A percentile compares a stretch with the other conserved stretches of the same genome.
phyloP scores from a whole-genome alignment of 1,140 invertebrate genomes.

The Akabosia matsudoensis region DNA sequence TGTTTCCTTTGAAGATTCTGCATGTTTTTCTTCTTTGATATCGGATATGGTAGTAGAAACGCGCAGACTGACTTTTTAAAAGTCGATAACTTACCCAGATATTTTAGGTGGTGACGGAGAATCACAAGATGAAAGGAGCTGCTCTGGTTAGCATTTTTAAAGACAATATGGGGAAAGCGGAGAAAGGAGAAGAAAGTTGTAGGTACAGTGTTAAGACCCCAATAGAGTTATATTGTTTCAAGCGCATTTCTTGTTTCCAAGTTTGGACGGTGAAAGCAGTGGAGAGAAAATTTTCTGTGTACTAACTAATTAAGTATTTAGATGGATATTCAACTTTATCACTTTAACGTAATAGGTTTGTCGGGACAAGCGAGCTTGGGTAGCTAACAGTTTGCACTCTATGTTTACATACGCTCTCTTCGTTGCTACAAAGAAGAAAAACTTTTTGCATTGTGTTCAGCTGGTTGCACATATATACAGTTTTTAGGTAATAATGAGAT shows the following conservation, averaged over 20 bases:
- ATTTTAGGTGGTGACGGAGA: neutral
- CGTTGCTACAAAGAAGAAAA: neutral
- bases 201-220: too few relatives aligned
- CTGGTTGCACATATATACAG: neutral
- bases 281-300: neutral
- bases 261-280: neutral
- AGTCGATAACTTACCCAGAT: neutral
- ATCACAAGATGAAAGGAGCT: too few relatives aligned
- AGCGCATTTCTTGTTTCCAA: neutral
- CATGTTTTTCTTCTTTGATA: neutral
- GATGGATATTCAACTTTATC: conserved; percentile 9
- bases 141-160: too few relatives aligned
- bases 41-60: neutral
- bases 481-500: neutral
- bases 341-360: conserved; percentile 3
- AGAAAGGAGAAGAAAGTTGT: too few relatives aligned
- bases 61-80: neutral
- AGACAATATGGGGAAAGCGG: too few relatives aligned
- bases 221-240: too few relatives aligned
- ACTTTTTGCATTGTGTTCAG: neutral
- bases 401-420: neutral
- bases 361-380: too few relatives aligned
- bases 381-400: neutral
- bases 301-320: conserved; percentile 23
- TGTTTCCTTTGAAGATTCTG: neutral